Percentiles rank a stretch among this genome's conserved stretches.
phyloP scores from a whole-genome alignment of 2,888 invertebrate species.

The Hemithea aestivaria region DNA sequence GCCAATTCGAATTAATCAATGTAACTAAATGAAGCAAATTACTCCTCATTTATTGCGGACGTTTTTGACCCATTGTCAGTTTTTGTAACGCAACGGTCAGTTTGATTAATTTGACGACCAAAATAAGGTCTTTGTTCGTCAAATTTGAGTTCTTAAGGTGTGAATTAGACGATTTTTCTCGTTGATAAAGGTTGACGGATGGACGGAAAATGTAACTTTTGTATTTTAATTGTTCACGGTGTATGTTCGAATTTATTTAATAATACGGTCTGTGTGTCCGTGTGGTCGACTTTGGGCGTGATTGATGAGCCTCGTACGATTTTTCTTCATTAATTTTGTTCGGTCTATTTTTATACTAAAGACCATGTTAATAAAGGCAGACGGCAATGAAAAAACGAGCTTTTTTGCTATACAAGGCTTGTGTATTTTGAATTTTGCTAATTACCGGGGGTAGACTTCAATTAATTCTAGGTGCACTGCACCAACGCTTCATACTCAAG shows the following conservation, averaged over 20 bases:
- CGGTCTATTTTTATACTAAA: slow-evolving; percentile 31
- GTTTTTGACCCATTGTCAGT: too few relatives aligned
- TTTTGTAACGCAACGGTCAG: too few relatives aligned
- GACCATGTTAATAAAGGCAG: too few relatives aligned
- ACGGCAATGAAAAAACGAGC: too few relatives aligned
- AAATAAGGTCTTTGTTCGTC: slow-evolving; percentile 50
- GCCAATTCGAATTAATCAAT: too few relatives aligned
- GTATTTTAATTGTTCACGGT: slow-evolving; percentile 70
- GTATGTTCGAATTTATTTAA: slow-evolving; percentile 70
- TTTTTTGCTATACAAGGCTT: too few relatives aligned
- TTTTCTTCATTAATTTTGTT: slow-evolving; percentile 37
- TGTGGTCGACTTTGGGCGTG: slow-evolving; percentile 41
- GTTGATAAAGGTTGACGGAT: slow-evolving; percentile 73
- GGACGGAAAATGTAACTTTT: slow-evolving; percentile 59
- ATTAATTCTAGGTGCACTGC: too few relatives aligned
- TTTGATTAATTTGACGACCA: slow-evolving; percentile 33
- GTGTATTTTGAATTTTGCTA: too few relatives aligned
- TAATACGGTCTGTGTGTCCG: slow-evolving; percentile 43
- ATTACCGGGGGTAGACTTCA: too few relatives aligned
- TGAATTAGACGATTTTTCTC: slow-evolving; percentile 75
- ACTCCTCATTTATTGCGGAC: slow-evolving; percentile 23
- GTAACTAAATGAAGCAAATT: not conserved
- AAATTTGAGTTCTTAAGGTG: slow-evolving; percentile 59
- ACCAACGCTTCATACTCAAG: too few relatives aligned
- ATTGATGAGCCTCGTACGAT: slow-evolving; percentile 53